These are phyloP conservation scores for Archips crataeganus DNA, from an alignment of 2,888 invertebrate genomes.

Conservation along the genomic window DNA sequence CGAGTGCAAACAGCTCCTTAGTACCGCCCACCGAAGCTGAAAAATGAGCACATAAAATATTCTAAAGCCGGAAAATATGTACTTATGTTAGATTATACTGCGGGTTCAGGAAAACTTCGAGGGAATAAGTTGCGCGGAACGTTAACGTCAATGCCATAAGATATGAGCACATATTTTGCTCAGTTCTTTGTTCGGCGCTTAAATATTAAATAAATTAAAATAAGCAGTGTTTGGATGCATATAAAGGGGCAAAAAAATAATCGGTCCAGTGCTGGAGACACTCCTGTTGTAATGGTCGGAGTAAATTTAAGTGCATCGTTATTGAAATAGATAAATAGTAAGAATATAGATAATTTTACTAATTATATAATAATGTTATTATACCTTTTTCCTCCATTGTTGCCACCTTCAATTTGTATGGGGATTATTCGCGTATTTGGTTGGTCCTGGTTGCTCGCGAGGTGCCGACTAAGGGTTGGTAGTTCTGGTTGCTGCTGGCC, in stretches of 20 bases:
- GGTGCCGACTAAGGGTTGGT: slow-evolving; percentile 70
- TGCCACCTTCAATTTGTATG: slow-evolving; percentile 85
- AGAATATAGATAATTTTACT: no score
- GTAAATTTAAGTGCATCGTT: not conserved
- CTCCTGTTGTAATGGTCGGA: not conserved
- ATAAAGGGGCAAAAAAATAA: not conserved
- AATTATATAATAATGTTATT: no score
- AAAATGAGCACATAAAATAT: slow-evolving; percentile 52
- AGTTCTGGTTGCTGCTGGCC: slow-evolving; percentile 68
- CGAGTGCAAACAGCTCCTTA: slow-evolving; percentile 74
- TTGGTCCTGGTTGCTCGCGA: slow-evolving; percentile 68
- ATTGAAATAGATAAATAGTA: not conserved
- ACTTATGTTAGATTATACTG: slow-evolving; percentile 35
- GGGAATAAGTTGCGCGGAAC: slow-evolving; percentile 21
- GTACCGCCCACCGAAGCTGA: slow-evolving; percentile 85
- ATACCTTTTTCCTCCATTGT: slow-evolving; percentile 63
- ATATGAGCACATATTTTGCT: slow-evolving; percentile 21
- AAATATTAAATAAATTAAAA: not conserved
- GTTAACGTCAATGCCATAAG: slow-evolving; percentile 21
- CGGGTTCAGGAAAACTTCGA: slow-evolving; percentile 36
- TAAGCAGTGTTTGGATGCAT: not conserved
- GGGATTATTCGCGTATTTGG: slow-evolving; percentile 87
- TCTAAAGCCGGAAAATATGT: slow-evolving; percentile 51
- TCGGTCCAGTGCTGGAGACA: not conserved
- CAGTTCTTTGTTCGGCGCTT: not conserved